Evolutionary conservation across 2,888 invertebrate species (phyloP).

Genomic region (Heliconius ismenius): DNA sequence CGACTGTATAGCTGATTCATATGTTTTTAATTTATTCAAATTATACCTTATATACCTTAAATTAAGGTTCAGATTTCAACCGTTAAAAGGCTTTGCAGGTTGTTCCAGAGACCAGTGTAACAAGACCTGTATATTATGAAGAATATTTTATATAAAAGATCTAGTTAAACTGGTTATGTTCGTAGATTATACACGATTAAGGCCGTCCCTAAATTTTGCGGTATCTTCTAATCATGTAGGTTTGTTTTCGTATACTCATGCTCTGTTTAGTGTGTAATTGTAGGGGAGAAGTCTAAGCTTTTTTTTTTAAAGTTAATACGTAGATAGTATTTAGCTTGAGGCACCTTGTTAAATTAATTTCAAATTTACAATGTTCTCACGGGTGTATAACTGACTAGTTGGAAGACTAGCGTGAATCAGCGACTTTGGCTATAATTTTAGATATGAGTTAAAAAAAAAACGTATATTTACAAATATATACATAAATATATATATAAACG

Average conservation of each 20-base stretch:
- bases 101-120: slow-evolving; percentile 29
- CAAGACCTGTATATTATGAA: slow-evolving; percentile 31
- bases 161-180: slow-evolving; percentile 43
- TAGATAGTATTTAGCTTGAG: slow-evolving; percentile 4
- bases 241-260: slow-evolving; percentile 53
- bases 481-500: no score
- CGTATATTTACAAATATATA: no score
- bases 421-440: neutral
- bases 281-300: slow-evolving; percentile 34
- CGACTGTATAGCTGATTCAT: slow-evolving; percentile 52
- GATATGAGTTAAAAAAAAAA: no score
- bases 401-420: neutral
- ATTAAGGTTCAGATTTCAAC: slow-evolving; percentile 29
- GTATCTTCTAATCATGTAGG: slow-evolving; percentile 52
- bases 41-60: slow-evolving; percentile 12
- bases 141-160: slow-evolving; percentile 30
- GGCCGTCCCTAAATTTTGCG: slow-evolving; percentile 50
- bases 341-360: slow-evolving; percentile 14
- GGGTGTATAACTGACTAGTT: neutral
- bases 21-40: slow-evolving; percentile 40
- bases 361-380: neutral
- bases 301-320: slow-evolving; percentile 35
- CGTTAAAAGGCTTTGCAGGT: slow-evolving; percentile 10
- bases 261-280: slow-evolving; percentile 43
- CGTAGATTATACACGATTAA: slow-evolving; percentile 51